Evolutionary conservation across 2,888 invertebrate species (phyloP).

Genomic region (Anagyrus pseudococci): DNA sequence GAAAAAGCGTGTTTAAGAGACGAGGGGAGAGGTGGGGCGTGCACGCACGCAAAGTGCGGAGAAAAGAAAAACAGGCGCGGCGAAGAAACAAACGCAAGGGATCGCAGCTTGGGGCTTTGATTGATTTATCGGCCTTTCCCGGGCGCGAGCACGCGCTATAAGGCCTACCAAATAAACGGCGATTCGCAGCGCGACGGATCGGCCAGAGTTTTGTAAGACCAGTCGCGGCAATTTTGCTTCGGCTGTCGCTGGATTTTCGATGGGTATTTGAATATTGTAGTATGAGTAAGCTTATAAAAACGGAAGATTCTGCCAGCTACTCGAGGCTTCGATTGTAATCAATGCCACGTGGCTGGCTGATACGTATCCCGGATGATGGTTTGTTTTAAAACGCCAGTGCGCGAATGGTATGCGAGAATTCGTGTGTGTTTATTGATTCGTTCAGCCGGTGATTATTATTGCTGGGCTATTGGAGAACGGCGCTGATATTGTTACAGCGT

Average conservation of each 20-base stretch:
- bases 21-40: neutral
- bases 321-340: too few species aligned
- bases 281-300: too few species aligned
- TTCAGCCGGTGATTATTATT: conserved; percentile 33
- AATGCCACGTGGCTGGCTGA: too few species aligned
- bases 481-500: conserved; percentile 15
- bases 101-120: neutral
- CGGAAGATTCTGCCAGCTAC: too few species aligned
- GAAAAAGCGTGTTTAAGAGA: conserved; percentile 12
- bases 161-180: conserved; percentile 10
- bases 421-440: conserved; percentile 28
- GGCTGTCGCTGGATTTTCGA: too few species aligned
- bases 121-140: conserved; percentile 32
- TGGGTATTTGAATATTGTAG: too few species aligned
- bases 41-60: neutral
- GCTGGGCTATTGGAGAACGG: neutral
- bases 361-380: conserved; percentile 2
- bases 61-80: conserved; percentile 11
- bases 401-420: conserved; percentile 5
- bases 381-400: conserved; percentile 17
- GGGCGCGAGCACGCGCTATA: neutral
- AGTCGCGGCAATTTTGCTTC: too few species aligned
- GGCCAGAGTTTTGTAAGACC: too few species aligned
- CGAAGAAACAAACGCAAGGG: neutral
- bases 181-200: conserved; percentile 8